Conservation (phyloP, 2,888 invertebrate genomes). For the Cephus sareptanus region DNA sequence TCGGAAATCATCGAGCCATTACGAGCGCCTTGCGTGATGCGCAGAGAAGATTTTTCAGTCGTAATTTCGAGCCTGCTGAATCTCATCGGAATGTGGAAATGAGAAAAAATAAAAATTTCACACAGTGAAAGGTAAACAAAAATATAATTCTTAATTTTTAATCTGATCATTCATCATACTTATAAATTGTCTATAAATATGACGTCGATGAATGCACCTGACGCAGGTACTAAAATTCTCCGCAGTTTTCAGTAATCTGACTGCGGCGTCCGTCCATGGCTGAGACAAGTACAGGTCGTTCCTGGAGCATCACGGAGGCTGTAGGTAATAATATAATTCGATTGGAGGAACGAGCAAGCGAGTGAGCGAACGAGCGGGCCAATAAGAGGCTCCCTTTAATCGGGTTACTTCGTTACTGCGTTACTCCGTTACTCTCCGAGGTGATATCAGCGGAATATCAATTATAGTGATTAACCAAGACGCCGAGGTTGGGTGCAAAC, state of each 20-base stretch:
- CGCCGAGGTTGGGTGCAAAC: slow-evolving; percentile 49
- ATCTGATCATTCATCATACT: not conserved
- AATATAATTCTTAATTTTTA: not conserved
- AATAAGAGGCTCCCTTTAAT: slow-evolving; percentile 62
- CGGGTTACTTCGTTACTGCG: slow-evolving; percentile 60
- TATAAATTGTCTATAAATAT: not conserved
- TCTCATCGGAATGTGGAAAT: not conserved
- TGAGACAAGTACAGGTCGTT: not conserved
- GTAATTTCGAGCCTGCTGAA: not conserved
- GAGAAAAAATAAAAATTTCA: not conserved
- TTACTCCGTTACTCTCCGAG: slow-evolving; percentile 60
- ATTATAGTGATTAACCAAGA: slow-evolving; percentile 67
- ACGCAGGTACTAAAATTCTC: not conserved
- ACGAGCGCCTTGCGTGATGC: slow-evolving; percentile 46
- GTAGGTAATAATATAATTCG: slow-evolving; percentile 61
- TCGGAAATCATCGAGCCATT: slow-evolving; percentile 53
- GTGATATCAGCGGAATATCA: slow-evolving; percentile 66
- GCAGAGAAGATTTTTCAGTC: slow-evolving; percentile 39
- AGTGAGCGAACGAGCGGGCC: slow-evolving; percentile 48
- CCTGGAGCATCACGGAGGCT: slow-evolving; percentile 1
- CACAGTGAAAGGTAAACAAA: not conserved
- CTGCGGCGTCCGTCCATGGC: not conserved
- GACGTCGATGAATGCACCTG: not conserved
- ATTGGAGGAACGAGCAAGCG: slow-evolving; percentile 44
- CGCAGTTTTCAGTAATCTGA: not conserved